A percentile compares a stretch with the other conserved stretches of the same genome.
Conservation (phyloP, 2,888 invertebrate species). For the Nephrocerus scutellatus region DNA sequence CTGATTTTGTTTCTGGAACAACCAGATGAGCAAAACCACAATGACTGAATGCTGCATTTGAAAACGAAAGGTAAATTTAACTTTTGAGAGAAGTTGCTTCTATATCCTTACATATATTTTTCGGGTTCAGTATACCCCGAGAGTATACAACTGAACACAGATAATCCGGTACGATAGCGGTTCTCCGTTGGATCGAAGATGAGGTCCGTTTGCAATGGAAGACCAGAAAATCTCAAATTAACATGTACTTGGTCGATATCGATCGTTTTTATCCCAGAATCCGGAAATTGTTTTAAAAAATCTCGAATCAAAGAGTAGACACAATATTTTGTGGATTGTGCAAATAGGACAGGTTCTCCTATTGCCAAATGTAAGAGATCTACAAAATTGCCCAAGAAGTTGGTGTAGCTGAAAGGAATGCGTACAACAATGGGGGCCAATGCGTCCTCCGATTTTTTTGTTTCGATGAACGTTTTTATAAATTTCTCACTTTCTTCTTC, state of each 20-base stretch:
- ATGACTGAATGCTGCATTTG: conserved; percentile 42
- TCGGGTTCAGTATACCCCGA: conserved; percentile 34
- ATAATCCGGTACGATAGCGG: conserved; percentile 29
- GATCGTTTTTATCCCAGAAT: conserved; percentile 21
- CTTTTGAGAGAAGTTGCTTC: background rate
- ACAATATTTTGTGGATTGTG: conserved; percentile 33
- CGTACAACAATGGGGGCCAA: conserved; percentile 32
- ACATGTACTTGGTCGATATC: conserved; percentile 37
- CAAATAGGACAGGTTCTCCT: conserved; percentile 37
- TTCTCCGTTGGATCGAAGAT: conserved; percentile 27
- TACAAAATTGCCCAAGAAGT: conserved; percentile 23
- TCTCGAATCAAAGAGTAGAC: conserved; percentile 31
- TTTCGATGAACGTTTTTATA: conserved; percentile 24
- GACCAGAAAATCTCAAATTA: conserved; percentile 32
- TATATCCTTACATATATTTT: conserved; percentile 32
- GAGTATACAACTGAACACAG: conserved; percentile 33
- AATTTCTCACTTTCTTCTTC: conserved; percentile 28
- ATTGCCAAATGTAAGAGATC: conserved; percentile 30
- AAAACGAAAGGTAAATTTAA: conserved; percentile 1
- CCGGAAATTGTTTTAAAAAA: conserved; percentile 20
- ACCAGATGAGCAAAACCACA: conserved; percentile 40
- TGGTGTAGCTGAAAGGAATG: conserved; percentile 31
- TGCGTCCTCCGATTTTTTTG: conserved; percentile 32
- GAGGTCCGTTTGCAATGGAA: conserved; percentile 32
- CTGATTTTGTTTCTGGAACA: conserved; percentile 38